phyloP scores from a whole-genome alignment of 2,113 vertebrate species.

The Actenoides lindsayi region DNA sequence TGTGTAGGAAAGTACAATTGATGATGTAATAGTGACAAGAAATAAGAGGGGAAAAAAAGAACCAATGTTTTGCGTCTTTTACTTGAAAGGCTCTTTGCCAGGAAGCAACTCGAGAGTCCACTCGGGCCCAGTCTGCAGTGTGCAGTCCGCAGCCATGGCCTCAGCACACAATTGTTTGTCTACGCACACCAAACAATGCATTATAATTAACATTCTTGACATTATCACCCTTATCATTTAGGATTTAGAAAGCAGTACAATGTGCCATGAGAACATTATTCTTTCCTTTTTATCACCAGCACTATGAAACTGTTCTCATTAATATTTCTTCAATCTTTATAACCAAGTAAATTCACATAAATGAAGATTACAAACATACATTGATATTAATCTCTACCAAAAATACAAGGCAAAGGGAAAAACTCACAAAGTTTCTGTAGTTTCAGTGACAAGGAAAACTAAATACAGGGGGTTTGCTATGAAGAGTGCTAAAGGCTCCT shows the following conservation, averaged over 20 bases:
- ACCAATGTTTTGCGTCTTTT: not conserved
- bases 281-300: not conserved
- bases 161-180: not conserved
- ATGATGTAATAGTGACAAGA: not conserved
- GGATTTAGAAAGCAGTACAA: not conserved
- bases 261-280: not conserved
- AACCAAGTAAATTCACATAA: not conserved
- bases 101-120: not conserved
- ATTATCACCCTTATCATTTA: not conserved
- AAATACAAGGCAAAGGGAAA: not conserved
- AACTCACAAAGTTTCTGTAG: fast-evolving
- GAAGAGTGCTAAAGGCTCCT: not conserved
- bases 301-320: not conserved
- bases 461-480: not conserved
- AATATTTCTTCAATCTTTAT: not conserved
- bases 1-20: not conserved
- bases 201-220: not conserved
- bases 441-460: not conserved
- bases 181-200: not conserved
- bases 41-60: not conserved
- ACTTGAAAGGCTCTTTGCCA: not conserved
- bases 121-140: not conserved
- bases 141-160: not conserved
- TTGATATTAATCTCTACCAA: not conserved
- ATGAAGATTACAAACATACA: not conserved